These are phyloP conservation scores for Sycobia sp. DNA, from an alignment of 1,140 invertebrate genomes.

Conservation along the genomic window DNA sequence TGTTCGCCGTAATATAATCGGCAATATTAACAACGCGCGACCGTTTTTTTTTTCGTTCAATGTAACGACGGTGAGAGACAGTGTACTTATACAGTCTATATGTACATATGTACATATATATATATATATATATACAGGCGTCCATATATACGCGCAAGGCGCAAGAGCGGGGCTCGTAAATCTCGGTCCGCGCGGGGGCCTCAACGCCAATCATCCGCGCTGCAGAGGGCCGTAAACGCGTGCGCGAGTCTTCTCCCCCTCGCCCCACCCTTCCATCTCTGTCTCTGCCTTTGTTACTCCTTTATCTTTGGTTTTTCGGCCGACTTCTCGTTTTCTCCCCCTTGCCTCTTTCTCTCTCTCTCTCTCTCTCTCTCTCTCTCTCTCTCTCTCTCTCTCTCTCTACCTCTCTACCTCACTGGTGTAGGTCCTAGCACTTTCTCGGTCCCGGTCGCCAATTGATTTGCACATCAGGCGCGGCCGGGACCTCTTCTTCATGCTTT, in stretches of 20 bases:
- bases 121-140: too few species aligned
- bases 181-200: constrained; percentile 41
- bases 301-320: too few species aligned
- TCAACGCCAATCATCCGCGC: constrained; percentile 52
- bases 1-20: too few species aligned
- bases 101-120: too few species aligned
- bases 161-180: constrained; percentile 45
- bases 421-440: background rate
- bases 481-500: background rate
- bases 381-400: background rate
- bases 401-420: background rate
- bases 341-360: background rate
- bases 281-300: background rate
- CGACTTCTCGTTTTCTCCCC: background rate
- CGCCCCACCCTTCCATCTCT: background rate
- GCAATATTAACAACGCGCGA: too few species aligned
- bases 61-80: too few species aligned
- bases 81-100: too few species aligned
- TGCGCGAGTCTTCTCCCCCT: background rate
- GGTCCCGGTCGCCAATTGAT: constrained; percentile 11
- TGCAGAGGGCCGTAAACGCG: constrained; percentile 28
- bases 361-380: constrained; percentile 11
- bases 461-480: constrained; percentile 18
- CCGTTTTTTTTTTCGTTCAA: too few species aligned
- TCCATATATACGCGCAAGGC: too few species aligned